Evolutionary conservation across 1,140 invertebrate genomes (phyloP), one percentile per base, ranked within the genome.

Genomic region (Brachionus koreanus): DNA sequence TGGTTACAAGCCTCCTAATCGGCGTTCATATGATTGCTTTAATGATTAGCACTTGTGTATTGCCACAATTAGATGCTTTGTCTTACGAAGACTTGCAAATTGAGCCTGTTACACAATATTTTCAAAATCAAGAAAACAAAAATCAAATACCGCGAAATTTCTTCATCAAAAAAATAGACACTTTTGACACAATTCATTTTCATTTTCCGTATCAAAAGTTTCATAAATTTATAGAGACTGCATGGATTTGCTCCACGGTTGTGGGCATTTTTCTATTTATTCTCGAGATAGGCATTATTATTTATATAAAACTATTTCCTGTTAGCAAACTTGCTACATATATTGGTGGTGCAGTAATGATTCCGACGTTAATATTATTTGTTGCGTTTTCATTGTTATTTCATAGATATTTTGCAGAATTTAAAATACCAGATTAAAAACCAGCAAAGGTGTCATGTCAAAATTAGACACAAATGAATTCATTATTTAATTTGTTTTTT

Each of bases 221-320:
- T 86, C 82, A 87, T 35, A 92, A 92, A 13, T 98, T 97, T 86
- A 98, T 98, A 16, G 96, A 98, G 88, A 92, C 95, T 37, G 95
- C 97, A 0, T 99, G 97, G 97, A 93, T 94, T 3, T 98, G 97
- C 86, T 98, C 95, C 0, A 99, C 96, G 0, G 90, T 98, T 1
- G 89, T 98, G 35, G 83, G 83, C 9, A 92, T 98, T 1, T 89
- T 98, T 49, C 88, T 98, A 6, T 98, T 98, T 87, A 90, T 98
- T 12, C 89, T 94, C 12, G 96, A 98, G 90, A 96, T 98, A 81
- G 95, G 94, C 0, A 93, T 98, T 83, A 90, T 98, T 0, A 96
- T 95, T 87, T 98, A 95, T 94, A 87, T 91, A 4, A 90, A 90
- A 83, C 89, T 90, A 84, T 85, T 86, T 61, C 86, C 84, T 19